Conservation (phyloP, 2,113 vertebrate genomes). For the Austrofundulus limnaeus region DNA sequence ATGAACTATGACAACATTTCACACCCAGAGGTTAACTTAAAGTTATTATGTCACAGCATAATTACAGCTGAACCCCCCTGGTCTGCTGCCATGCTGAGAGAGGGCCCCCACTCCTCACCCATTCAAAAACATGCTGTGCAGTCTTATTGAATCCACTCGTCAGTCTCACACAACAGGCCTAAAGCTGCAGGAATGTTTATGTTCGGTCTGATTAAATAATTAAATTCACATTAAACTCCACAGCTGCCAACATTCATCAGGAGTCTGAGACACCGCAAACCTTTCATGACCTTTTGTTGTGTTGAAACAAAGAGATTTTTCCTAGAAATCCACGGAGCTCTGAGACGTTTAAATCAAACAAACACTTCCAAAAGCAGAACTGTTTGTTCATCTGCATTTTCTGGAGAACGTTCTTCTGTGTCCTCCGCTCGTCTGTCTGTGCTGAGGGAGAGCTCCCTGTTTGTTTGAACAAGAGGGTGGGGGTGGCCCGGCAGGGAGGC, state of each 20-base stretch:
- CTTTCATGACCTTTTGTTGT: background rate
- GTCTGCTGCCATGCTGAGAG: no score
- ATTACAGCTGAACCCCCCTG: no score
- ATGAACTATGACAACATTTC: no score
- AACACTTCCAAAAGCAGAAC: background rate
- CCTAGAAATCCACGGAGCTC: background rate
- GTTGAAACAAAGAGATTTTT: background rate
- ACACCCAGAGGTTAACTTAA: no score
- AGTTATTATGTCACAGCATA: no score
- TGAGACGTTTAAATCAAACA: background rate
- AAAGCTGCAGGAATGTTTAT: background rate
- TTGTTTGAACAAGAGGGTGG: constrained; percentile 45
- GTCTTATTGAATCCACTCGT: no score
- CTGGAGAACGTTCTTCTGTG: constrained; percentile 18
- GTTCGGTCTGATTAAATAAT: background rate
- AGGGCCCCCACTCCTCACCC: no score
- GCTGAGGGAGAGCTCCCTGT: constrained; percentile 38
- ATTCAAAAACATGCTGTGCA: no score
- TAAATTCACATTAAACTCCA: background rate
- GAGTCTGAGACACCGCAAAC: background rate
- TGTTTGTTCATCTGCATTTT: constrained; percentile 11
- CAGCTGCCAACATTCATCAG: background rate
- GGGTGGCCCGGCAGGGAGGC: constrained; percentile 10
- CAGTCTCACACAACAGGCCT: no score
- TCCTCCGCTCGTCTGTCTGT: constrained; percentile 28